Percentiles rank a stretch among this genome's conserved stretches.
Evolutionary conservation across 2,113 vertebrate species (phyloP).

Genomic region (Sylvilagus bachmani): DNA sequence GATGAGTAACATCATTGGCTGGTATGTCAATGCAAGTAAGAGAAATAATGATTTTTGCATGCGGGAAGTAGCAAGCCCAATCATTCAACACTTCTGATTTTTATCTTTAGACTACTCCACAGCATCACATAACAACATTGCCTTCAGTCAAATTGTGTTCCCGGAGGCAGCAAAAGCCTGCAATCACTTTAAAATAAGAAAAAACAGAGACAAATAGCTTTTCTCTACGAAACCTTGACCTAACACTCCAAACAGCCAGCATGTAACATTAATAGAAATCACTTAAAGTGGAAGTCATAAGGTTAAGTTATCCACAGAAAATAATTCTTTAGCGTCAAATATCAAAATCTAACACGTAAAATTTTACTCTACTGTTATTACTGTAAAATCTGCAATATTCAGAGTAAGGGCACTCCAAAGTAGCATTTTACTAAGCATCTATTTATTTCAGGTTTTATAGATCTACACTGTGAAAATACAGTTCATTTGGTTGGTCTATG

Average conservation of each 20-base stretch:
- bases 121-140: slow-evolving; percentile 38
- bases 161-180: slow-evolving; percentile 46
- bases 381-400: background rate
- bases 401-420: background rate
- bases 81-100: slow-evolving; percentile 65
- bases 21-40: slow-evolving; percentile 66
- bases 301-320: slow-evolving; percentile 60
- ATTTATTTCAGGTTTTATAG: slow-evolving; percentile 32
- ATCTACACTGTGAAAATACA: background rate
- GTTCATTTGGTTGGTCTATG: background rate
- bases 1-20: slow-evolving; percentile 54
- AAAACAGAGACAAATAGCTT: slow-evolving; percentile 55
- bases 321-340: slow-evolving; percentile 62
- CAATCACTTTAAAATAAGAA: slow-evolving; percentile 63
- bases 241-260: slow-evolving; percentile 16
- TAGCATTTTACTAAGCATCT: slow-evolving; percentile 50
- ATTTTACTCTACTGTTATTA: slow-evolving; percentile 45
- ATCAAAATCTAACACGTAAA: slow-evolving; percentile 64
- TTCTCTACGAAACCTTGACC: slow-evolving; percentile 63
- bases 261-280: slow-evolving; percentile 65
- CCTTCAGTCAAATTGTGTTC: slow-evolving; percentile 59
- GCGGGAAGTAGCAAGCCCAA: slow-evolving; percentile 61
- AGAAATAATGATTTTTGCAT: slow-evolving; percentile 70
- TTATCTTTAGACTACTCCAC: slow-evolving; percentile 56
- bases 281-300: slow-evolving; percentile 52